Base-by-base conservation (phyloP, 2,888 invertebrate species). In the Lepetodrilus schrolli region DNA sequence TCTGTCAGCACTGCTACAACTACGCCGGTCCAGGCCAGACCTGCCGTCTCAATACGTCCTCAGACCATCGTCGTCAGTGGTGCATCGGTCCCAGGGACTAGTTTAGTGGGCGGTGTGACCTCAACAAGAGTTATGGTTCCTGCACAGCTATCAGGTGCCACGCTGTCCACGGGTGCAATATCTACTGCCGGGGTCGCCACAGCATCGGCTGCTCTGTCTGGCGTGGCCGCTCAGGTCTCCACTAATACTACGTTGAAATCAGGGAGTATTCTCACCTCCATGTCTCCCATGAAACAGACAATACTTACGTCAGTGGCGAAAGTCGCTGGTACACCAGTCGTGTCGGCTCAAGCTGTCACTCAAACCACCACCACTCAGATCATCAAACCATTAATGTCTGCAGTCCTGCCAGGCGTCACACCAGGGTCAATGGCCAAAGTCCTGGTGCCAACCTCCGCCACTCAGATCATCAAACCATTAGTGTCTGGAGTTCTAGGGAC, bases 41-140 rank as follows among this genome's bases (percentile, higher is more conserved):
- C 74, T 1, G 49, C 73, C 10, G 69, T 79, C 34, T 74, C 76
- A 38, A 74, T 78, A 7, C 65, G 72, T 77, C 82, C 75, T 69
- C 83, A 71, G 73, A 70, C 80, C 21, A 76, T 80, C 10, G 50
- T 79, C n/a, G 75, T 79, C 10, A 73, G 73, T 26, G 74, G 73
- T 21, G 71, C 81, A 38, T 58, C 74, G 34, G 66, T 78, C 3
- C 77, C 80, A 5, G 37, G 78, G 13, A 70, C 80, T 4, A 75
- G 79, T 4, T 65, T 75, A 69, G 77, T 58, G 8, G 48, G 74
- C 37, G 49, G 58, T 34, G 70, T 77, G 2, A 65, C 78, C 20
- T 77, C 76, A 23, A 79, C 81, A 3, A 75, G 82, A 5, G 75
- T 82, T 10, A 77, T 83, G 36, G 78, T 83, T 26, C 81, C 82